A percentile compares a stretch with the other conserved stretches of the same genome.
Conservation (phyloP, 2,113 vertebrate genomes). For the Thalassoma bifasciatum region DNA sequence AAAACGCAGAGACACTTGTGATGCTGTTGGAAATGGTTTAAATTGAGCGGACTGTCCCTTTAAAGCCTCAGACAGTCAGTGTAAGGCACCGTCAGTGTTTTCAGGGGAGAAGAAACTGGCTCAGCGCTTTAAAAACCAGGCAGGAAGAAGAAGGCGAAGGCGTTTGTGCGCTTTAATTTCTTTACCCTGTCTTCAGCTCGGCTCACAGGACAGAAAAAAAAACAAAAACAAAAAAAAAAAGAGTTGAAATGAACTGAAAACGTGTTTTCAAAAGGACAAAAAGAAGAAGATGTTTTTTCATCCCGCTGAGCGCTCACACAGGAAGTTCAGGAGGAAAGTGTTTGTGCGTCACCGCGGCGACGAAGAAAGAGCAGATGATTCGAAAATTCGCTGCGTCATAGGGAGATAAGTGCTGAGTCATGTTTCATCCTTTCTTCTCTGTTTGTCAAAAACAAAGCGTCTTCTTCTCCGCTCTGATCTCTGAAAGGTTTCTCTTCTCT, state of each 20-base stretch:
- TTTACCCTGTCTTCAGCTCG: conserved; percentile 56
- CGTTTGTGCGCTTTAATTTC: conserved; percentile 37
- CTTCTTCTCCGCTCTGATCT: too few relatives aligned
- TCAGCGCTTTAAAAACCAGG: conserved; percentile 66
- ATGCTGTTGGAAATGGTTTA: conserved; percentile 3
- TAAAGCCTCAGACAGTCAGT: conserved; percentile 32
- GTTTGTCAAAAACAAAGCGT: too few relatives aligned
- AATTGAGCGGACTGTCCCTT: conserved; percentile 42
- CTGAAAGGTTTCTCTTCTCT: background rate
- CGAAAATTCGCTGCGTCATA: too few relatives aligned
- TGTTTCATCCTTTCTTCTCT: background rate
- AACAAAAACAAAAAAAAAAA: too few relatives aligned
- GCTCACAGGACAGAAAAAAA: too few relatives aligned
- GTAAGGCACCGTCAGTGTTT: conserved; percentile 45
- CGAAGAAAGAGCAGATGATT: too few relatives aligned
- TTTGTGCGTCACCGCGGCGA: conserved; percentile 17
- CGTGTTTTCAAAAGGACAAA: conserved; percentile 36
- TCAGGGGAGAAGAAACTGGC: conserved; percentile 58
- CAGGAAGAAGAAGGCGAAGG: background rate
- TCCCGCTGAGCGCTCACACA: conserved; percentile 52
- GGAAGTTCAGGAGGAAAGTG: background rate
- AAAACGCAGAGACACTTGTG: background rate
- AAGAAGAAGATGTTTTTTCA: conserved; percentile 27
- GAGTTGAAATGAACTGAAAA: conserved; percentile 62
- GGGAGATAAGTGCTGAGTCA: too few relatives aligned